phyloP scores from a whole-genome alignment of 2,888 invertebrate species.

The Rutpela maculata region DNA sequence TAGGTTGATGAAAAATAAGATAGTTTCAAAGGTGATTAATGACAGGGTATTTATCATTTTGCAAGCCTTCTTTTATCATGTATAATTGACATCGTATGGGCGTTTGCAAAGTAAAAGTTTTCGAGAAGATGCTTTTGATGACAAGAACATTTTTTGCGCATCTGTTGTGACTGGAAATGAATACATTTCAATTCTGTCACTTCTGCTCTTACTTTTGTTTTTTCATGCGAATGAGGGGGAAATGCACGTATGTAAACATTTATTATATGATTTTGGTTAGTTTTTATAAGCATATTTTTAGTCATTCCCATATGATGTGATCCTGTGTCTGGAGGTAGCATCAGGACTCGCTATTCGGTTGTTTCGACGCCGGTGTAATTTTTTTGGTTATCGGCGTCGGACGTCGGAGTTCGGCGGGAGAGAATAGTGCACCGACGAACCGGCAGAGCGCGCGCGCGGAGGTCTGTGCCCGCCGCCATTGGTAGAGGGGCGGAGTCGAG shows the following conservation, averaged over 20 bases:
- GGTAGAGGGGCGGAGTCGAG: slow-evolving; percentile 70
- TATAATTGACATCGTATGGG: not conserved
- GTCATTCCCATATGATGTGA: slow-evolving; percentile 4
- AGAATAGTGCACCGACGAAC: slow-evolving; percentile 67
- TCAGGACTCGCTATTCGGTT: slow-evolving; percentile 43
- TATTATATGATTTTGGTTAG: slow-evolving; percentile 1
- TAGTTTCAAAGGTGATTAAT: not conserved
- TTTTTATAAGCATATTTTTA: not conserved
- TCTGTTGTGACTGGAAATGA: not conserved
- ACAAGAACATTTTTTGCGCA: not conserved
- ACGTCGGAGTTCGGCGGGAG: slow-evolving; percentile 60
- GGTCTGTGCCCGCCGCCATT: slow-evolving; percentile 68
- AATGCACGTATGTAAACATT: not conserved
- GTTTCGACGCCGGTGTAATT: slow-evolving; percentile 54
- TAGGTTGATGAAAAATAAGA: not conserved
- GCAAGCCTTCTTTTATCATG: not conserved
- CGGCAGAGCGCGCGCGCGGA: slow-evolving; percentile 74
- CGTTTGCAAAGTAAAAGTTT: not conserved
- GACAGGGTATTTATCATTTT: not conserved
- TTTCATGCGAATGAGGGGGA: not conserved
- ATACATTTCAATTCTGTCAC: not conserved
- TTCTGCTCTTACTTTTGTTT: not conserved
- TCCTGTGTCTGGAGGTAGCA: slow-evolving; percentile 22
- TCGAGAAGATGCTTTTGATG: not conserved
- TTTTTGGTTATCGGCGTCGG: slow-evolving; percentile 69